Percentiles rank a stretch among this genome's conserved stretches.
Conservation (phyloP, 2,797 vertebrate species). For the Pteronotus mesoamericanus region DNA sequence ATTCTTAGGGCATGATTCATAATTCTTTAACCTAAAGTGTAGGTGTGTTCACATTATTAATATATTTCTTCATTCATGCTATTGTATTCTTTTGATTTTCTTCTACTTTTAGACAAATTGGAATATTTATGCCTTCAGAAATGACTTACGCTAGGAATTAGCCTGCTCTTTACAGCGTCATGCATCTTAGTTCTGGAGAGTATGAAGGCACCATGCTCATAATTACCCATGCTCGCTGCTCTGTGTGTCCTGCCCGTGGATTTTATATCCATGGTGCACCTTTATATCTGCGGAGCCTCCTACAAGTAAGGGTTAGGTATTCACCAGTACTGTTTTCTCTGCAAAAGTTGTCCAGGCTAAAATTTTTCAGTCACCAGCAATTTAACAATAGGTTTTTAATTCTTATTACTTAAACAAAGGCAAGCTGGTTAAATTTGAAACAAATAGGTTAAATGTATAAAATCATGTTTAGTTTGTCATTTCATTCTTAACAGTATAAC, state of each 20-base stretch:
- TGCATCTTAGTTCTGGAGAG: not conserved
- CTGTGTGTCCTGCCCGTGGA: not conserved
- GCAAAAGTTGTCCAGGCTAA: not conserved
- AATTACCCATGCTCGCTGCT: not conserved
- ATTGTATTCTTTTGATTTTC: not conserved
- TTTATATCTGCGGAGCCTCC: too few relatives aligned
- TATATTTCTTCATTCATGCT: conserved; percentile 5
- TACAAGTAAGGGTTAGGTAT: not conserved
- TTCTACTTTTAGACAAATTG: not conserved
- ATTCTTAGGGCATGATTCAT: not conserved
- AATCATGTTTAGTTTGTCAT: conserved; percentile 28
- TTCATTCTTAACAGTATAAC: conserved; percentile 88
- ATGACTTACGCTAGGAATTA: not conserved
- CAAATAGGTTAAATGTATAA: not conserved
- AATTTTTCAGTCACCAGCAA: not conserved
- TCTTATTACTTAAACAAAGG: not conserved
- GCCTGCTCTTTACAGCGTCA: not conserved
- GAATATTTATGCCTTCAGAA: not conserved
- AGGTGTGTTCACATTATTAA: not conserved
- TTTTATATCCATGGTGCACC: not conserved
- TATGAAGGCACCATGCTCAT: not conserved
- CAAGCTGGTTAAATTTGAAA: conserved; percentile 40
- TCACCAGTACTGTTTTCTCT: not conserved
- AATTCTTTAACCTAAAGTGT: not conserved
- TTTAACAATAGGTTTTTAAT: not conserved